Base-by-base conservation (phyloP, 1,140 invertebrate species). In the Samia ricini region DNA sequence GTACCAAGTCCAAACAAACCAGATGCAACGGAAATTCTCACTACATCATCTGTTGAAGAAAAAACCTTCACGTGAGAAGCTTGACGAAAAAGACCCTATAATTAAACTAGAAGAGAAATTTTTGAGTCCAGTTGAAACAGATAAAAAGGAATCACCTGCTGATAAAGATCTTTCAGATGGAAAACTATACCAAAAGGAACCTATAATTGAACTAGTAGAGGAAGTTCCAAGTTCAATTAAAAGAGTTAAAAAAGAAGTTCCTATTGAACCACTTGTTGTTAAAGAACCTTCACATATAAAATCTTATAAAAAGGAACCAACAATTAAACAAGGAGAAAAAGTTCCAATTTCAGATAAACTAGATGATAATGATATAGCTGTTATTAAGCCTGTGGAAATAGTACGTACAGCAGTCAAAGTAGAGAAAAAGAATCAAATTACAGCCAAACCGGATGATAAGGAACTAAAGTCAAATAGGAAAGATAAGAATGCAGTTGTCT, bases 1-100 rank as follows among this genome's bases (percentile, higher is more conserved):
- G 36, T 15, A 4, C 19, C 50, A 20, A 51, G 19, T 20, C 19
- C 50, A 51, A 6, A 3, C 2, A 50, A 50, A 10, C 0, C n/a
- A 50, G 2, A 50, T 10, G 8, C 10, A 20, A 10, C 0, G 10
- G 8, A n/a, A 15, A 7, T 0, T 15, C 7, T 18, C 48, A 1
- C 48, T 36, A 36, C 15, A 7, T 23, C 33, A 33, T 23, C 51
- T 42, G 54, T 56, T 4, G 57, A 50, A 4, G 57, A 62, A 21
- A 55, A 33, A 55, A 8, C 59, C 15, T 61, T 48, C 10, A 48
- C 56, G 0, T 33, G 7, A n/a, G 29, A 60, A 48, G 56, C 36
- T 24, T 8, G 42, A 33, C 24, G 36, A 57, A 3, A 68, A 65
- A 60, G 61, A 48, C 20, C 63, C 56, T 2, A 68, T n/a, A n/a